phyloP scores from a whole-genome alignment of 1,140 invertebrate species.

The Apis laboriosa region DNA sequence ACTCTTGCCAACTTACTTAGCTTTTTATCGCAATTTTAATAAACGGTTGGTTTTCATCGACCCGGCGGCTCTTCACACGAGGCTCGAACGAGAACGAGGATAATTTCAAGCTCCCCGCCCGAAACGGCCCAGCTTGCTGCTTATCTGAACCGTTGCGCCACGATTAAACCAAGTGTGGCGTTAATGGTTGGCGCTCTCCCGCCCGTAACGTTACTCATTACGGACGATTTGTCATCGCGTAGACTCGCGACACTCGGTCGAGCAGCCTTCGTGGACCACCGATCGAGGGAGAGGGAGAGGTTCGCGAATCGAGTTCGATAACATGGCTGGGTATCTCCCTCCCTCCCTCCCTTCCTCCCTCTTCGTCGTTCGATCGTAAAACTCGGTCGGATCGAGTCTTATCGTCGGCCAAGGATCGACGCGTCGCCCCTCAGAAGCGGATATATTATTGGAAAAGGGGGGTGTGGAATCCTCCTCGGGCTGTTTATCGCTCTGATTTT shows the following conservation, averaged over 20 bases:
- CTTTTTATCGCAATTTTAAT: conserved; percentile 21
- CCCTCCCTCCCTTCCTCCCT: no score
- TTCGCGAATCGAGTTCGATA: not conserved
- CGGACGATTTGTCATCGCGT: conserved; percentile 7
- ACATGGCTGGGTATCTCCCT: not conserved
- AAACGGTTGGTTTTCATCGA: no score
- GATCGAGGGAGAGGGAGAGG: not conserved
- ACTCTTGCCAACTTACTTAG: not conserved
- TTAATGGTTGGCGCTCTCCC: conserved; percentile 9
- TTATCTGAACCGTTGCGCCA: not conserved
- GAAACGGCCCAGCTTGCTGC: not conserved
- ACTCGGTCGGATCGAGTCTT: not conserved
- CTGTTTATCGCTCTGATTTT: not conserved
- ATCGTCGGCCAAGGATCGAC: not conserved
- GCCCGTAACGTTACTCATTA: conserved; percentile 3
- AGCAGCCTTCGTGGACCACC: conserved; percentile 6
- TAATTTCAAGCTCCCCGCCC: not conserved
- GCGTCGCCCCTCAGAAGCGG: not conserved
- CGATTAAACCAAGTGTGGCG: not conserved
- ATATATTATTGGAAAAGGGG: conserved; percentile 8
- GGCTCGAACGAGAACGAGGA: not conserved
- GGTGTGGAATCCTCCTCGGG: not conserved
- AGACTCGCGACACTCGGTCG: not conserved
- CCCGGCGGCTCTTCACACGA: not conserved
- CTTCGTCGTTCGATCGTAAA: not conserved